phyloP scores from a whole-genome alignment of 2,797 vertebrate species.

The Sciurus carolinensis region DNA sequence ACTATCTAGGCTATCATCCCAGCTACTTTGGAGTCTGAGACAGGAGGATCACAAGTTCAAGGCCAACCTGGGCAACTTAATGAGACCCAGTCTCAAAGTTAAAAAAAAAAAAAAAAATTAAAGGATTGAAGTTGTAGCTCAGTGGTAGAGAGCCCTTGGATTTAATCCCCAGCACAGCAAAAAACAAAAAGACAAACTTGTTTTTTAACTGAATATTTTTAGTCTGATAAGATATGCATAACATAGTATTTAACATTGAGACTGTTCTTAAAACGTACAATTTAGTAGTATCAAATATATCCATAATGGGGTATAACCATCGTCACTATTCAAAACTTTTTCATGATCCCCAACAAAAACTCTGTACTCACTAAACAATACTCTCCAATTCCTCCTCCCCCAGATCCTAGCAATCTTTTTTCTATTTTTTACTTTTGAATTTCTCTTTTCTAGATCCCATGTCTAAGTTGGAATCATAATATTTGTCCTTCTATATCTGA shows the following conservation, averaged over 20 bases:
- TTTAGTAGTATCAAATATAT: neutral
- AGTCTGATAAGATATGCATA: neutral
- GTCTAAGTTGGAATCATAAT: neutral
- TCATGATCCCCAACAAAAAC: neutral
- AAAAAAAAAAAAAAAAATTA: neutral
- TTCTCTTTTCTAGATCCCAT: neutral
- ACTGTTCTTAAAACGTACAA: neutral
- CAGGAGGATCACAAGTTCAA: neutral
- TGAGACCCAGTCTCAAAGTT: neutral
- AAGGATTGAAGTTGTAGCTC: neutral
- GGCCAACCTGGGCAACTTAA: neutral
- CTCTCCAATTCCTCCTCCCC: no score
- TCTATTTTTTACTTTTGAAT: neutral
- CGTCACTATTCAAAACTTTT: neutral
- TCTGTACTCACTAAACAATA: neutral
- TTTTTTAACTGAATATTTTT: constrained; percentile 27
- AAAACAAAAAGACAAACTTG: neutral
- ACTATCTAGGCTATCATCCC: neutral
- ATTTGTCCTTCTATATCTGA: neutral
- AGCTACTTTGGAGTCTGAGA: no score
- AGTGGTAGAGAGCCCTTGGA: neutral
- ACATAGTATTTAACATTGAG: neutral
- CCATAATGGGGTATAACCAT: neutral
- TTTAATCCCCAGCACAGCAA: neutral
- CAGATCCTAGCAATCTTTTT: neutral